Conservation (phyloP, 2,797 vertebrate species). For the Balearica regulorum region DNA sequence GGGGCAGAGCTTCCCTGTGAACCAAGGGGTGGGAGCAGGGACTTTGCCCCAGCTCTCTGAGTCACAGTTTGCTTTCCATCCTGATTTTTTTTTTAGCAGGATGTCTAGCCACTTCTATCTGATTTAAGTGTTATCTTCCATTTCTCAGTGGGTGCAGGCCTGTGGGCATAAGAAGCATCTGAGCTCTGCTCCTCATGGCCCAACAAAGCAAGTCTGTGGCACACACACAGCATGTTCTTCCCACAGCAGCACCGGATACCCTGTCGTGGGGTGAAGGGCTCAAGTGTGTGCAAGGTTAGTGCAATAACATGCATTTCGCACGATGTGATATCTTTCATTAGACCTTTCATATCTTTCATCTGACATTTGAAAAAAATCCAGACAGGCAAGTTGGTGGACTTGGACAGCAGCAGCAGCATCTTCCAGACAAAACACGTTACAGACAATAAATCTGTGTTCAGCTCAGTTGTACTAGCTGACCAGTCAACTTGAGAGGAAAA, state of each 20-base stretch:
- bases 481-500: not conserved
- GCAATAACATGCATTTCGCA: not conserved
- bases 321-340: not conserved
- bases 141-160: not conserved
- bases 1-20: not conserved
- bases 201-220: not conserved
- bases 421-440: not conserved
- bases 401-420: not conserved
- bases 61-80: not conserved
- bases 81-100: not conserved
- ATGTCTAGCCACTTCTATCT: not conserved
- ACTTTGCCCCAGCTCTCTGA: not conserved
- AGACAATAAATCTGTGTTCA: not conserved
- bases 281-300: not conserved
- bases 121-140: not conserved
- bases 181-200: not conserved
- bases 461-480: not conserved
- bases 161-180: not conserved
- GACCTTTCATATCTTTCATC: not conserved
- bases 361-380: not conserved
- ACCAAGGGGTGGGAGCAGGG: not conserved
- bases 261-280: not conserved
- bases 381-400: not conserved
- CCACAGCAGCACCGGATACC: not conserved
- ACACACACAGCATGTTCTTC: rapidly evolving